These are phyloP conservation scores for pig (Sus scrofa) DNA, from an alignment of 2,113 vertebrate genomes.

Conservation along the genomic window DNA sequence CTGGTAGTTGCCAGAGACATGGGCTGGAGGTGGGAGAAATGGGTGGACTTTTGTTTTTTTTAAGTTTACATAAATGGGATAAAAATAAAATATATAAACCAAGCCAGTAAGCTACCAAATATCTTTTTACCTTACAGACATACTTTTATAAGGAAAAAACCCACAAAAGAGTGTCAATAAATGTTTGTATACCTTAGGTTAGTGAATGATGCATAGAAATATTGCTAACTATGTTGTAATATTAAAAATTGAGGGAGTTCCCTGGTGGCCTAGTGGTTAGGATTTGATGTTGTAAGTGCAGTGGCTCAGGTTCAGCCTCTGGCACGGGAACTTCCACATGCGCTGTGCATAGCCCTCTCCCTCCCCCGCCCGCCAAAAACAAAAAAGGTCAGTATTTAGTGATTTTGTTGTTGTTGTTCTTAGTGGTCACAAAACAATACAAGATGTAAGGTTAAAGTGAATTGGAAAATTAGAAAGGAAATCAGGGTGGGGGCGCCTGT, in stretches of 20 bases:
- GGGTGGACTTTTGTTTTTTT: not conserved
- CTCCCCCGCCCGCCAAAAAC: too few species aligned
- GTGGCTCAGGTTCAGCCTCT: too few species aligned
- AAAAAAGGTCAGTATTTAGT: not conserved
- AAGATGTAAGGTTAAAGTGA: not conserved
- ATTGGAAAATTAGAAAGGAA: not conserved
- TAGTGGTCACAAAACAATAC: not conserved
- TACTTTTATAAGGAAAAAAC: too few species aligned
- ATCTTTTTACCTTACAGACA: not conserved
- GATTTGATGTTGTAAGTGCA: too few species aligned
- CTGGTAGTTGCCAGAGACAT: not conserved
- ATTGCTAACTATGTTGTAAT: not conserved
- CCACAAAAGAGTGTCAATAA: not conserved
- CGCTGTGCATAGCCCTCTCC: too few species aligned
- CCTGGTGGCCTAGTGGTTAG: too few species aligned
- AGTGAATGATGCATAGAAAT: slow-evolving; percentile 2
- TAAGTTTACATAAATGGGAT: not conserved
- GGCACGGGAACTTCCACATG: too few species aligned
- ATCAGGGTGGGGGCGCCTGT: not conserved
- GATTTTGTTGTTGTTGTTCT: not conserved
- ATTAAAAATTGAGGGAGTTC: not conserved
- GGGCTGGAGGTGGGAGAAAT: not conserved
- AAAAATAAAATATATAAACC: not conserved
- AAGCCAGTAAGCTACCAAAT: not conserved
- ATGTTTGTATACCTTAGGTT: not conserved